A percentile compares a stretch with the other conserved stretches of the same genome.
phyloP scores from a whole-genome alignment of 2,797 vertebrate genomes.

The Cossypha caffra region DNA sequence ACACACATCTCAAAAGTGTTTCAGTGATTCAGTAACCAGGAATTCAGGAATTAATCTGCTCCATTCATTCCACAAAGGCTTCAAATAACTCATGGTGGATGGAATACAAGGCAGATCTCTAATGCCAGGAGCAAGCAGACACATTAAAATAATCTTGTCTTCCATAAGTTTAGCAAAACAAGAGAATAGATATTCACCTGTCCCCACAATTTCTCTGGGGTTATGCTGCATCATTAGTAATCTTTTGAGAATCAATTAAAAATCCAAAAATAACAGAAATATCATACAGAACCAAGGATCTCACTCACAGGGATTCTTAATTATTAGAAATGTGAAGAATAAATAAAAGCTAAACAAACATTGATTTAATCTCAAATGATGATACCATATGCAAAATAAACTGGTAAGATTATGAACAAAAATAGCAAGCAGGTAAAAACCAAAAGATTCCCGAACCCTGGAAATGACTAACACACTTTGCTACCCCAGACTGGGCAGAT shows the following conservation, averaged over 20 bases:
- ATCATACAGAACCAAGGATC: neutral
- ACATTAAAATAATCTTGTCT: neutral
- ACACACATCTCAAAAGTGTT: rapidly evolving
- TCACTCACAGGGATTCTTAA: neutral
- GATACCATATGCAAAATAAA: neutral
- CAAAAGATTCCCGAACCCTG: neutral
- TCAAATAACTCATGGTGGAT: neutral
- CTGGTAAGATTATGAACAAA: neutral
- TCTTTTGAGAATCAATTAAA: neutral
- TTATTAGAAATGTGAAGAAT: neutral
- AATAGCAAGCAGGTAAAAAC: neutral
- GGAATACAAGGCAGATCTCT: neutral
- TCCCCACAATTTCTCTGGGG: neutral
- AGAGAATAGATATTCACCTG: neutral
- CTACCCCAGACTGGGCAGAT: rapidly evolving
- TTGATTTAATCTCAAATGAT: neutral
- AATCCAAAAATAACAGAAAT: neutral
- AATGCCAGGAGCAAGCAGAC: neutral
- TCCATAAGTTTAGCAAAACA: neutral
- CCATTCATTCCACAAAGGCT: neutral
- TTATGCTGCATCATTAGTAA: neutral
- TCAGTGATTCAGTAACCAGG: neutral
- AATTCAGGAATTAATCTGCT: neutral
- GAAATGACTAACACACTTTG: neutral
- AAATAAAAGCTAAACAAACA: neutral